Percentiles rank a stretch among this genome's conserved stretches.
Conservation (phyloP, 2,888 invertebrate genomes). For the Allygus modestus region DNA sequence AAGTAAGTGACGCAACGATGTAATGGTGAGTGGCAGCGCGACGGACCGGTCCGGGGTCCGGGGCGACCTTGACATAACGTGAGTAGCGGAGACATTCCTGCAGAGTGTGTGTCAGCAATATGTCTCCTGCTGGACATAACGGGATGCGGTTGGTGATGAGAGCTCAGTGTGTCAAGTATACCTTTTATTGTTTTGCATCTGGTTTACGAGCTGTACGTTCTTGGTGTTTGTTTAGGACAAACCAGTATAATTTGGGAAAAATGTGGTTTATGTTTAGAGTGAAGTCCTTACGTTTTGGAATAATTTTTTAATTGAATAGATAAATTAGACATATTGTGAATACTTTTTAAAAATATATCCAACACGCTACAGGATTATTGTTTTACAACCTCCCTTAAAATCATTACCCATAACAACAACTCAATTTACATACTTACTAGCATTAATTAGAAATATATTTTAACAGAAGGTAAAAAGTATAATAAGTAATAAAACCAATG, state of each 20-base stretch:
- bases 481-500: too few relatives aligned
- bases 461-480: too few relatives aligned
- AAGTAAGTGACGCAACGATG: conserved; percentile 7
- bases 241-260: not conserved
- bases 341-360: too few relatives aligned
- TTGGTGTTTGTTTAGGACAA: not conserved
- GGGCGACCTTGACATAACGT: conserved; percentile 13
- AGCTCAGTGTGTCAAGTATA: conserved; percentile 16
- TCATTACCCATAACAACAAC: too few relatives aligned
- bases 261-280: not conserved
- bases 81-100: not conserved
- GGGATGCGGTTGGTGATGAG: not conserved
- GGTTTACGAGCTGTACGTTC: not conserved
- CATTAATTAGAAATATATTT: too few relatives aligned
- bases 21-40: not conserved
- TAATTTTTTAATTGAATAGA: too few relatives aligned
- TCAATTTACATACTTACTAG: too few relatives aligned
- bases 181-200: not conserved
- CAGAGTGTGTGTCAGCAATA: not conserved
- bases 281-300: too few relatives aligned
- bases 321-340: too few relatives aligned
- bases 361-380: too few relatives aligned
- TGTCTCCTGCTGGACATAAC: not conserved
- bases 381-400: too few relatives aligned
- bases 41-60: not conserved